These are phyloP conservation scores for Pempheris klunzingeri DNA, from an alignment of 2,797 vertebrate genomes.

Conservation along the genomic window DNA sequence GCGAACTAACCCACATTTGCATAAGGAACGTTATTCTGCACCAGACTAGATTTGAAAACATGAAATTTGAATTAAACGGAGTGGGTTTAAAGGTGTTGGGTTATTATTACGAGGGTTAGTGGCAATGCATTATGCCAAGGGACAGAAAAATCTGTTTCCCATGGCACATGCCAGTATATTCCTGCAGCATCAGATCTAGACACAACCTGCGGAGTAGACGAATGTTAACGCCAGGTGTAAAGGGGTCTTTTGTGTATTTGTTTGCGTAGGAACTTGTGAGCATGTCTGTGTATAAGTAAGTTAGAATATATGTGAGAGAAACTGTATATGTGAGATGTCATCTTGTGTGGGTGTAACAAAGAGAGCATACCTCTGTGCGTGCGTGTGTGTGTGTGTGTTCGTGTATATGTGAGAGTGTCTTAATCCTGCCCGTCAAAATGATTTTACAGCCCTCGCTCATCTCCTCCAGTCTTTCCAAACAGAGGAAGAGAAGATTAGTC, in stretches of 20 bases:
- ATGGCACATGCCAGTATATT: slow-evolving; percentile 51
- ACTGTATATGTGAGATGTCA: slow-evolving; percentile 38
- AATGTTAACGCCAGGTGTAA: slow-evolving; percentile 42
- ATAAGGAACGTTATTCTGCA: slow-evolving; percentile 21
- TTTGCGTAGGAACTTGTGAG: slow-evolving; percentile 37
- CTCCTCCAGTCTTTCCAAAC: slow-evolving; percentile 79
- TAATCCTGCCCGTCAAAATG: slow-evolving; percentile 83
- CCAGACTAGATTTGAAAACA: slow-evolving; percentile 39
- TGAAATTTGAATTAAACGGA: slow-evolving; percentile 47
- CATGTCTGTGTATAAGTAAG: slow-evolving; percentile 36
- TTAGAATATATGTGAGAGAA: slow-evolving; percentile 26
- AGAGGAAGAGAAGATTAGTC: slow-evolving; percentile 85
- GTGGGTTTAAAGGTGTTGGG: slow-evolving; percentile 38
- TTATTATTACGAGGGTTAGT: slow-evolving; percentile 46
- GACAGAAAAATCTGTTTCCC: slow-evolving; percentile 26
- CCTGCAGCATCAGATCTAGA: slow-evolving; percentile 34
- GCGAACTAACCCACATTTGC: slow-evolving; percentile 33
- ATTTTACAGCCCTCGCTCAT: slow-evolving; percentile 84
- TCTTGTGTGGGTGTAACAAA: slow-evolving; percentile 47
- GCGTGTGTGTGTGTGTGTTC: slow-evolving; percentile 10
- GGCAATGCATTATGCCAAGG: slow-evolving; percentile 23
- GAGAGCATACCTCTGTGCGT: slow-evolving; percentile 39
- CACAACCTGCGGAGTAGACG: slow-evolving; percentile 29
- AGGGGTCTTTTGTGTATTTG: slow-evolving; percentile 35
- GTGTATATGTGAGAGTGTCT: slow-evolving; percentile 44